Evolutionary conservation across 35 echinoderm and acorn worm genomes (phyloP).

Genomic region (Lytechinus pictus): DNA sequence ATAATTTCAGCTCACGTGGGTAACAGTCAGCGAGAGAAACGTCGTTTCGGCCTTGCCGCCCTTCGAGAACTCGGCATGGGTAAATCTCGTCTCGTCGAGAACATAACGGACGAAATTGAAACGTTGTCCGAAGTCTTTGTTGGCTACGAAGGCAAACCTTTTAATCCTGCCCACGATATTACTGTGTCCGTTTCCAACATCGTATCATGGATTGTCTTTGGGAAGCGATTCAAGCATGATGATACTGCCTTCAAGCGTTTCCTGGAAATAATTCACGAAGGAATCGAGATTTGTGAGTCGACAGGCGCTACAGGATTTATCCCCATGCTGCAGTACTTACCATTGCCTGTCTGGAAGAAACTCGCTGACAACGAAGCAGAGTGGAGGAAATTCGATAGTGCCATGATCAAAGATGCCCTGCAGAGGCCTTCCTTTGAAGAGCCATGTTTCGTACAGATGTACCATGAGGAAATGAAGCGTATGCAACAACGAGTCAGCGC

Average conservation of each 20-base stretch:
- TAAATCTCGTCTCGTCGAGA: constrained; percentile 60
- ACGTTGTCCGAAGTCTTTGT: constrained; percentile 8
- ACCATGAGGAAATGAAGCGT: constrained; percentile 9
- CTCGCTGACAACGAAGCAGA: background rate
- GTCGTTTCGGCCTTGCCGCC: constrained; percentile 54
- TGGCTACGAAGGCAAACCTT: constrained; percentile 14
- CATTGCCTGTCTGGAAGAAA: constrained; percentile 37
- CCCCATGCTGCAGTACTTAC: constrained; percentile 59
- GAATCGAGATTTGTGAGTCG: constrained; percentile 10
- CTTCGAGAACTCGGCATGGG: constrained; percentile 63
- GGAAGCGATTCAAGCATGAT: constrained; percentile 62
- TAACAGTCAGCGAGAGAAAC: constrained; percentile 21
- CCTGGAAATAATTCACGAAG: constrained; percentile 16
- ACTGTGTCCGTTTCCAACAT: constrained; percentile 61
- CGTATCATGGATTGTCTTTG: constrained; percentile 59
- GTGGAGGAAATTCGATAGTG: background rate
- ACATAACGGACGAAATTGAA: constrained; percentile 59
- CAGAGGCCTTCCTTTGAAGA: background rate
- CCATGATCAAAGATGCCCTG: background rate
- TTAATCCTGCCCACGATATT: constrained; percentile 31
- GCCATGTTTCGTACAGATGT: constrained; percentile 47
- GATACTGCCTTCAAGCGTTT: constrained; percentile 55
- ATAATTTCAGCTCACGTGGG: constrained; percentile 41
- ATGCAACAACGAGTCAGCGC: background rate
- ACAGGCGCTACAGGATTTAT: constrained; percentile 50